Conservation (phyloP, 2,113 vertebrate species). For the Malurus melanocephalus region DNA sequence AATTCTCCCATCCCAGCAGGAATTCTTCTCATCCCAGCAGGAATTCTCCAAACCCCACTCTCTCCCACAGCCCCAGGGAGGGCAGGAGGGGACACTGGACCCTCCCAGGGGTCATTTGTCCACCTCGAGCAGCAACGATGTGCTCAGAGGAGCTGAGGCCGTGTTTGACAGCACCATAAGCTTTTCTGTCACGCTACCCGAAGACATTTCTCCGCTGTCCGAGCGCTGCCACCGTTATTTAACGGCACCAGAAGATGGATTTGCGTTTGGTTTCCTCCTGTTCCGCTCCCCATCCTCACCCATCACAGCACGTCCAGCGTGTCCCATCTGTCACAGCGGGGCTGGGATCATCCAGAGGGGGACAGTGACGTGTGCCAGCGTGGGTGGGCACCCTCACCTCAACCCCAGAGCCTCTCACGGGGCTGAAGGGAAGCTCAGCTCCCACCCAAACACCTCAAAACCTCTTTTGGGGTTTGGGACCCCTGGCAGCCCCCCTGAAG, state of each 20-base stretch:
- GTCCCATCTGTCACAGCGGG: not conserved
- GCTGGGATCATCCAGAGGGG: not conserved
- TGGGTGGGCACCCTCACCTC: rapidly evolving
- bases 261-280: not conserved
- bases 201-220: conserved; percentile 8
- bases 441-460: not conserved
- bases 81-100: rapidly evolving
- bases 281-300: not conserved
- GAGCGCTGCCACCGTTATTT: not conserved
- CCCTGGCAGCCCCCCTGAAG: not conserved
- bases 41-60: not conserved
- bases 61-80: rapidly evolving
- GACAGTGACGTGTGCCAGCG: rapidly evolving
- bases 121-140: not conserved
- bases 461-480: rapidly evolving
- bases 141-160: conserved; percentile 41
- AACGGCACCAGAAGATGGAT: conserved; percentile 11
- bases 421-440: not conserved
- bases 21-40: not conserved
- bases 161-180: conserved; percentile 47
- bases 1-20: too few species aligned
- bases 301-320: not conserved
- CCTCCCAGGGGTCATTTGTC: not conserved
- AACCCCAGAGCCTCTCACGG: rapidly evolving
- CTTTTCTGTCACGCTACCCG: conserved; percentile 24